Base-by-base conservation (phyloP, 2,888 invertebrate species). In the Nudaria mundana region DNA sequence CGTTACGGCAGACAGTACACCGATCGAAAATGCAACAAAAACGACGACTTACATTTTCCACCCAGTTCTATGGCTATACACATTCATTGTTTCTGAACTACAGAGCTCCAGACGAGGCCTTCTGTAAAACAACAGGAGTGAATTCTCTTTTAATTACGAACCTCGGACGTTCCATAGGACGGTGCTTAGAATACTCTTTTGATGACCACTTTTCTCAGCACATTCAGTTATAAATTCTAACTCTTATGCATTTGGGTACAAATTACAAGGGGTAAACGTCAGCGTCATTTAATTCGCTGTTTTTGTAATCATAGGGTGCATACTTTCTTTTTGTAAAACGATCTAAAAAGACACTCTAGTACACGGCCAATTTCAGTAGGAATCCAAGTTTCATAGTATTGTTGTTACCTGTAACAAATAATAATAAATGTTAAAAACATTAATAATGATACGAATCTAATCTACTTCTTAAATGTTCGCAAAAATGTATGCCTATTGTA, bases 101-200 rank as follows among this genome's bases (percentile, higher is more conserved):
- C 37, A 44, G 30, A 59, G 45, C 40, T 63, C 67, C 71, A 75
- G 75, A 75, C 72, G 67, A 66, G 63, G 69, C 60, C 61, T 56
- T 62, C 64, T 67, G 66, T 76, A 73, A 74, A 76, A 76, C 76
- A 75, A 76, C 73, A 61, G 62, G 60, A 66, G 68, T 64, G 69
- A 73, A 76, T 72, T 74, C 75, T 68, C 71, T 72, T 76, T 76
- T 76, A 77, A 77, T 76, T 76, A 77, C 71, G 59, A 63, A 57
- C 53, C 59, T 63, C 60, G 71, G 70, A 66, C 73, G 72, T 52
- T 67, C 59, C 67, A 58, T 49, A 53, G 52, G 54, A 48, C 69
- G 58, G 59, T 61, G 71, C 70, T 71, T 75, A 69, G 71, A 71
- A 69, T 64, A 69, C 68, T 64, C 75, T 69, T 71, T 76, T 73